phyloP scores from a whole-genome alignment of 2,888 invertebrate genomes.

The Apeira syringaria region DNA sequence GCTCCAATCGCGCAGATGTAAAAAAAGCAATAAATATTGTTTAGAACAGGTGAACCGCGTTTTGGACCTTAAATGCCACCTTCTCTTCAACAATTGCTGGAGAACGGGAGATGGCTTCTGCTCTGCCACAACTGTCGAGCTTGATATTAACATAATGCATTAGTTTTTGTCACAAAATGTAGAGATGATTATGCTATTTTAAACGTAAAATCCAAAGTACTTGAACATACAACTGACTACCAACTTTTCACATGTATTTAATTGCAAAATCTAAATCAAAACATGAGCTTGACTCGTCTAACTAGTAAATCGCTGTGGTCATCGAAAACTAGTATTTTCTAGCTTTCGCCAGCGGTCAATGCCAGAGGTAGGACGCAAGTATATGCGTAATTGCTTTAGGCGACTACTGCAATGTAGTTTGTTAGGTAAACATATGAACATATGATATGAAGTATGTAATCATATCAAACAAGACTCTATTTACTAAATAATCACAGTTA shows the following conservation, averaged over 20 bases:
- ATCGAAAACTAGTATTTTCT: constrained; percentile 40
- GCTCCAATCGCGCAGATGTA: too few species aligned
- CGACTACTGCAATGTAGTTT: constrained; percentile 21
- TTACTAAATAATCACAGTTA: not conserved
- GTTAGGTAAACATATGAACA: constrained; percentile 9
- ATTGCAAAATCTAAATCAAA: constrained; percentile 26
- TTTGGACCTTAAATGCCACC: too few species aligned
- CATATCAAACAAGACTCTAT: constrained; percentile 2
- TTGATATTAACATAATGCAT: too few species aligned
- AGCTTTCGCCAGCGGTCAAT: constrained; percentile 71
- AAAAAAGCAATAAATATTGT: too few species aligned
- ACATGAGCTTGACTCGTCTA: constrained; percentile 21
- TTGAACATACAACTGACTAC: too few species aligned
- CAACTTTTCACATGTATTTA: constrained; percentile 2
- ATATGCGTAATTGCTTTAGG: constrained; percentile 12
- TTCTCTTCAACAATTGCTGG: too few species aligned
- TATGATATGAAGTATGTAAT: not conserved
- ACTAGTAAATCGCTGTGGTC: constrained; percentile 20
- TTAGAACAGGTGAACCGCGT: too few species aligned
- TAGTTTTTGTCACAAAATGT: too few species aligned
- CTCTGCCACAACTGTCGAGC: too few species aligned
- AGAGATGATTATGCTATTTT: too few species aligned
- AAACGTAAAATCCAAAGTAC: too few species aligned
- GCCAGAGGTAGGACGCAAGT: constrained; percentile 40
- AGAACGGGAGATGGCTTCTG: too few species aligned